Percentiles rank a stretch among this genome's conserved stretches.
phyloP scores from a whole-genome alignment of 1,140 invertebrate genomes.

The Drosophila pruinosa region DNA sequence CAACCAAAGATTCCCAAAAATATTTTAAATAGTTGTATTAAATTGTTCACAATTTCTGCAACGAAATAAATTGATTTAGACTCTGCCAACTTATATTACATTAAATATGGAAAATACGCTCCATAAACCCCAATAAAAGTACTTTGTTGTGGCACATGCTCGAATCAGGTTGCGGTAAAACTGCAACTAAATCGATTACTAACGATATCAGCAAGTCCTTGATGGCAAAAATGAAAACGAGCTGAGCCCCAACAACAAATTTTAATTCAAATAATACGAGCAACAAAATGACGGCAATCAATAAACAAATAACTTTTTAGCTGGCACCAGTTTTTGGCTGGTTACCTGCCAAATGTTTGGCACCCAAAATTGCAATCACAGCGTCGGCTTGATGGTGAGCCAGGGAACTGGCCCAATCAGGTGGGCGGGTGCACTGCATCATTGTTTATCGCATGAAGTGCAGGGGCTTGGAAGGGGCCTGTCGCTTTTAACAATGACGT shows the following conservation, averaged over 20 bases:
- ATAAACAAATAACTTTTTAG: constrained; percentile 46
- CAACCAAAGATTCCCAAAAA: neutral
- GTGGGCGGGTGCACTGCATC: neutral
- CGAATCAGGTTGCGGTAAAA: constrained; percentile 26
- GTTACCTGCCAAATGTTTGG: constrained; percentile 26
- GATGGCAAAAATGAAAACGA: neutral
- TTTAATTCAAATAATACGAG: constrained; percentile 37
- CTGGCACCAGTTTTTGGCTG: constrained; percentile 34
- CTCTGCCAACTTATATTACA: neutral
- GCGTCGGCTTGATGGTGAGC: constrained; percentile 17
- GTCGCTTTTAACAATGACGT: constrained; percentile 39
- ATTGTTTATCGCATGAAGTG: neutral
- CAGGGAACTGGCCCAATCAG: constrained; percentile 13
- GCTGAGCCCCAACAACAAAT: constrained; percentile 4
- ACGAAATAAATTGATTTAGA: too few species aligned
- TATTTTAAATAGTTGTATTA: too few species aligned
- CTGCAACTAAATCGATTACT: constrained; percentile 12
- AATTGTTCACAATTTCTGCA: neutral
- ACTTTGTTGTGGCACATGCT: neutral
- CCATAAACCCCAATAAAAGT: constrained; percentile 20
- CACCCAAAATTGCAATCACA: constrained; percentile 18
- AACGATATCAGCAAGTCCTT: constrained; percentile 35
- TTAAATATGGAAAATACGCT: constrained; percentile 14
- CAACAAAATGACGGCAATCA: constrained; percentile 43
- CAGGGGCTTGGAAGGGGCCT: neutral